phyloP scores from a whole-genome alignment of 1,140 invertebrate species.

The Pentalonia nigronervosa region DNA sequence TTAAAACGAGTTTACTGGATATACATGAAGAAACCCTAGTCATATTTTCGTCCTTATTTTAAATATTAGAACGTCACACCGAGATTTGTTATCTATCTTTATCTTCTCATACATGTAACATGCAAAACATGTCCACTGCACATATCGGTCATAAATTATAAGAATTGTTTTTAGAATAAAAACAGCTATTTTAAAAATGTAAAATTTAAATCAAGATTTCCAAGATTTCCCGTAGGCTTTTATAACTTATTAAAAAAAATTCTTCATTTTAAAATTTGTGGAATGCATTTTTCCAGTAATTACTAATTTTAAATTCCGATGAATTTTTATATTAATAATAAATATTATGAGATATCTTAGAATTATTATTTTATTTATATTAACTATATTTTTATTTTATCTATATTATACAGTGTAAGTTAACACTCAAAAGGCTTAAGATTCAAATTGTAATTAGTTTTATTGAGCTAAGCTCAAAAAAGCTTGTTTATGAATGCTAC shows the following conservation, averaged over 20 bases:
- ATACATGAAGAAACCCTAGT: not conserved
- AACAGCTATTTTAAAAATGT: not conserved
- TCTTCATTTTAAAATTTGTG: not conserved
- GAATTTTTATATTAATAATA: not conserved
- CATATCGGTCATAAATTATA: not conserved
- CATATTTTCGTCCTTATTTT: conserved; percentile 11
- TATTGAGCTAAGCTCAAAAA: not conserved
- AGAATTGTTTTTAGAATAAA: not conserved
- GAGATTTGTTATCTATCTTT: not conserved
- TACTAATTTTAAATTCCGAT: not conserved
- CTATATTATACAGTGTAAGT: not conserved
- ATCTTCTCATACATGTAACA: not conserved
- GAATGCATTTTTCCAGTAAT: not conserved
- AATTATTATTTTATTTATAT: not conserved
- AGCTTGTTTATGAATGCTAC: not conserved
- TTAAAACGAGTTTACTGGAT: conserved; percentile 21
- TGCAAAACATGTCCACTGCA: not conserved
- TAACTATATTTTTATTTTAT: not conserved
- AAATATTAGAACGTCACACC: not conserved
- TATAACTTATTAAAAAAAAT: not conserved
- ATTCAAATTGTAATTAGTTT: not conserved
- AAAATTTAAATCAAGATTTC: not conserved
- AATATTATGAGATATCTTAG: not conserved
- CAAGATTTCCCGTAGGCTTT: not conserved
- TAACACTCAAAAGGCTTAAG: not conserved